Evolutionary conservation across 1,140 invertebrate species (phyloP).

Genomic region (Polypedilum vanderplanki): DNA sequence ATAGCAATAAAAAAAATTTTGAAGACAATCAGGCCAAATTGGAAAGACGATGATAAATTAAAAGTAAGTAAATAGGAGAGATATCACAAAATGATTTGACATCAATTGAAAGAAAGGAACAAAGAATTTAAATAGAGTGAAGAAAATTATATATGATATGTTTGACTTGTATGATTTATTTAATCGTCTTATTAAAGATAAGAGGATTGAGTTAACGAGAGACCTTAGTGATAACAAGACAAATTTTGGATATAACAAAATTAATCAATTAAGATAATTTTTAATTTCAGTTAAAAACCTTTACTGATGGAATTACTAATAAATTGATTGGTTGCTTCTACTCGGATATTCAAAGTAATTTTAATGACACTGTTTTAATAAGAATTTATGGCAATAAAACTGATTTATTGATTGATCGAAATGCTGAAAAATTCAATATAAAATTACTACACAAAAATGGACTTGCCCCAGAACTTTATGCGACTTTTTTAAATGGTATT

Average conservation of each 20-base stretch:
- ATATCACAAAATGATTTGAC: background rate
- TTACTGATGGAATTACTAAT: slow-evolving; percentile 94
- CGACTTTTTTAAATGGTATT: slow-evolving; percentile 89
- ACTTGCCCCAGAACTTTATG: slow-evolving; percentile 79
- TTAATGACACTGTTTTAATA: slow-evolving; percentile 72
- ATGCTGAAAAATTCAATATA: slow-evolving; percentile 69
- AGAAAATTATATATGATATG: background rate
- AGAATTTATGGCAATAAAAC: slow-evolving; percentile 92
- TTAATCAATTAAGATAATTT: slow-evolving; percentile 19
- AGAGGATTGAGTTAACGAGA: background rate
- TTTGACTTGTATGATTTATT: too few relatives aligned
- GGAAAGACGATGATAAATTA: background rate
- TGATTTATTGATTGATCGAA: slow-evolving; percentile 84
- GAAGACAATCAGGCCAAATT: background rate
- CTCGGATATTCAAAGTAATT: slow-evolving; percentile 38
- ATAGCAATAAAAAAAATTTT: background rate
- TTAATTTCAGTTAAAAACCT: slow-evolving; percentile 55
- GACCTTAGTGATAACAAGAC: background rate
- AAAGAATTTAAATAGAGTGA: background rate
- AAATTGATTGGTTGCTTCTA: slow-evolving; percentile 75
- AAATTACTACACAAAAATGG: slow-evolving; percentile 62
- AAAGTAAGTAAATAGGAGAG: background rate
- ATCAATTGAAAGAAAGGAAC: background rate
- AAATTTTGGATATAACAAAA: background rate
- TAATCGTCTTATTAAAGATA: too few relatives aligned